Base-by-base conservation (phyloP, 2,888 invertebrate genomes). In the Ophraella communa region DNA sequence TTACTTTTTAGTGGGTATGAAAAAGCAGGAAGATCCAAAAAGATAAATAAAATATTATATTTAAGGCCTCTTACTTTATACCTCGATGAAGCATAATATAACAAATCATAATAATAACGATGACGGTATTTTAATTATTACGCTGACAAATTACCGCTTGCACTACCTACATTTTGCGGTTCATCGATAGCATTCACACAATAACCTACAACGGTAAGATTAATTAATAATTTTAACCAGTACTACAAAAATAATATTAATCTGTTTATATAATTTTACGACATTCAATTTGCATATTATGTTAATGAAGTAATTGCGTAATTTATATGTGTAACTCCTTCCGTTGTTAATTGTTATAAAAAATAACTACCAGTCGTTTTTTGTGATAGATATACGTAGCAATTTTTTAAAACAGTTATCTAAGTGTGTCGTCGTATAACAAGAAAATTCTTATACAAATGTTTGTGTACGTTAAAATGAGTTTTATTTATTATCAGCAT, bases 401-500 rank as follows among this genome's bases (percentile, higher is more conserved):
- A 49, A 49, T 24, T n/a, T n/a, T n/a, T n/a, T n/a, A n/a, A 7
- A 49, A 49, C 49, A 24, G 24, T 49, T 47, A 49, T 27, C 24
- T 49, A 49, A 23, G 23, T 49, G 49, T 49, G 24, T 27, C 24
- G 23, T 49, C 24, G 23, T 49, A 49, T 27, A 24, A 24, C 24
- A 49, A 24, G 10, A 24, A 39, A 39, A 39, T 17, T 39, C 17
- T 17, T 39, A 39, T 39, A 39, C 39, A 39, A 39, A 39, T 39
- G 39, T 39, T 39, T 39, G 14, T 35, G n/a, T 35, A 35, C 3
- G 35, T 35, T 39, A 8, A 17, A 39, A 39, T 17, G 17, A 8
- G 17, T 39, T 17, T 39, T 17, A 17, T 39, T 17, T 39, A 39
- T 39, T 39, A 52, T 51, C 51, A 51, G 51, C 51, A 51, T 51